phyloP scores from a whole-genome alignment of 2,888 invertebrate genomes.

The Cryptops parisi region DNA sequence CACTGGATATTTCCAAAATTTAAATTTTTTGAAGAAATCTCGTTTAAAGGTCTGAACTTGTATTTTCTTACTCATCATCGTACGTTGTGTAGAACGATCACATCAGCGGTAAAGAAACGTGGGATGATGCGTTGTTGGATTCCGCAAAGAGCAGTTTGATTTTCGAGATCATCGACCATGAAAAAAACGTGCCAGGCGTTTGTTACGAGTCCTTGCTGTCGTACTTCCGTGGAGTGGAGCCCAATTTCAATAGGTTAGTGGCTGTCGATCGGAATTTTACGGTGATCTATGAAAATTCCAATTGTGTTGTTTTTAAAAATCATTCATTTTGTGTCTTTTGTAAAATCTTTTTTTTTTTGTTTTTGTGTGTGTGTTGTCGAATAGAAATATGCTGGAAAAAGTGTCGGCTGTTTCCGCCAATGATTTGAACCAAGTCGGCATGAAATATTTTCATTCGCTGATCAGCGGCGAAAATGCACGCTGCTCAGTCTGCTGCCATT shows the following conservation, averaged over 20 bases:
- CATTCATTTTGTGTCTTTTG: too few relatives aligned
- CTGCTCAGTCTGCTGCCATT: slow-evolving; percentile 62
- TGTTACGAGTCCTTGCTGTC: slow-evolving; percentile 55
- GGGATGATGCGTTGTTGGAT: slow-evolving; percentile 59
- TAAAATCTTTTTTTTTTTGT: too few relatives aligned
- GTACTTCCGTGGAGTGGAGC: slow-evolving; percentile 39
- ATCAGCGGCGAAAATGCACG: slow-evolving; percentile 46
- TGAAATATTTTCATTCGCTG: slow-evolving; percentile 52
- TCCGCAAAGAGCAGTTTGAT: slow-evolving; percentile 75
- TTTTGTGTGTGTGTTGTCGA: too few relatives aligned
- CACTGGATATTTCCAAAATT: neutral
- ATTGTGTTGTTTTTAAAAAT: too few relatives aligned
- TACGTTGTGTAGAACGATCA: slow-evolving; percentile 45
- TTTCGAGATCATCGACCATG: slow-evolving; percentile 66
- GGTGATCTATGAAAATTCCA: too few relatives aligned
- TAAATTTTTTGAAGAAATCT: too few relatives aligned
- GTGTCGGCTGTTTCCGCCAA: slow-evolving; percentile 48
- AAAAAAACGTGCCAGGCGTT: slow-evolving; percentile 60
- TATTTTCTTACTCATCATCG: too few relatives aligned
- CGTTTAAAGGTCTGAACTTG: too few relatives aligned
- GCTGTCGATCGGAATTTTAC: neutral
- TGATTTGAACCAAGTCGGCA: slow-evolving; percentile 50
- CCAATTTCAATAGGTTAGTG: slow-evolving; percentile 4
- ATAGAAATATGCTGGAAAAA: slow-evolving; percentile 41
- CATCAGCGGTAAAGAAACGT: slow-evolving; percentile 42